Evolutionary conservation across 2,888 invertebrate genomes (phyloP).

Genomic region (Pristionchus exspectatus): DNA sequence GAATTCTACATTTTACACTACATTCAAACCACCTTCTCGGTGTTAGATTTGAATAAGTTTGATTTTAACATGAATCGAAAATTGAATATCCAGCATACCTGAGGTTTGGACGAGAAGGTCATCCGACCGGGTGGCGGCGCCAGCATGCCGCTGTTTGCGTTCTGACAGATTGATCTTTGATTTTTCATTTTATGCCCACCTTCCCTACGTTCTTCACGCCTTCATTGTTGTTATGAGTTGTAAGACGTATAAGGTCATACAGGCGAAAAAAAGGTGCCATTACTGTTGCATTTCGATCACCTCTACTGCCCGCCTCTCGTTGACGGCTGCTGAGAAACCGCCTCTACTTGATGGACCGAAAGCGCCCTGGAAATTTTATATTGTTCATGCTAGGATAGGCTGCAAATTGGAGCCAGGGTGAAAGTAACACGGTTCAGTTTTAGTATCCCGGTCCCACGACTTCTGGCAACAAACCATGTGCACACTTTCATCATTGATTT

Average conservation of each 20-base stretch:
- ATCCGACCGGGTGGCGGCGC: background rate
- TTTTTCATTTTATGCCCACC: background rate
- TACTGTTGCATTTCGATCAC: no score
- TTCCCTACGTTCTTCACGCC: no score
- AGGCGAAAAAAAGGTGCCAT: no score
- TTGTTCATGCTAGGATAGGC: background rate
- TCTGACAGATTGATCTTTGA: slow-evolving; percentile 22
- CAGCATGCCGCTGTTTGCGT: background rate
- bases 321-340: slow-evolving; percentile 7
- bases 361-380: background rate
- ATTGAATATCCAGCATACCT: background rate
- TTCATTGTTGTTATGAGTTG: no score
- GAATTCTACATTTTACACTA: no score
- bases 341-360: slow-evolving; percentile 44
- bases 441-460: no score
- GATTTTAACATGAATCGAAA: background rate
- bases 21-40: no score
- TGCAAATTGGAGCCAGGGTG: background rate
- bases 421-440: background rate
- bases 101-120: slow-evolving; percentile 45
- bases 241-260: no score
- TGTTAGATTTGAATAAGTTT: background rate
- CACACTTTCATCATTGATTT: no score
- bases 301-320: slow-evolving; percentile 24
- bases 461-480: no score